Conservation (phyloP, 2,888 invertebrate species). For the Nomada fabriciana region DNA sequence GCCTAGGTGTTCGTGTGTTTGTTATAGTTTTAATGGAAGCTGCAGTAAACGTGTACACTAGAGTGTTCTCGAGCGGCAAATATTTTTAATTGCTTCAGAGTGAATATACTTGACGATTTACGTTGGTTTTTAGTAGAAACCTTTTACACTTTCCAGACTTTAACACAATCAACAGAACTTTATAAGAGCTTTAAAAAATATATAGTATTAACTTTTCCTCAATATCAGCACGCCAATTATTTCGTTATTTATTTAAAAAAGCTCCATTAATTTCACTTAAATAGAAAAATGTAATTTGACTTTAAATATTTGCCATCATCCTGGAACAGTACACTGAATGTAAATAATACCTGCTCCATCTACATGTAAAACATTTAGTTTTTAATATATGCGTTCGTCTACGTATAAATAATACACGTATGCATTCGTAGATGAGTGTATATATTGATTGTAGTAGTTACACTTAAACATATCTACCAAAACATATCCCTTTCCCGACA, state of each 20-base stretch:
- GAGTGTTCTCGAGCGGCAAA: neutral
- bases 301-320: neutral
- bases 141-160: no score
- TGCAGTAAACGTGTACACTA: neutral
- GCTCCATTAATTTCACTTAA: no score
- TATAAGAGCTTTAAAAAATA: no score
- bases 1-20: neutral
- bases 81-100: no score
- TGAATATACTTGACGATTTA: no score
- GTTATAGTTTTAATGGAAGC: neutral
- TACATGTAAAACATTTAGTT: neutral
- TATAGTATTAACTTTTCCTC: no score
- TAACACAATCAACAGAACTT: no score
- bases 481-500: slow-evolving; percentile 33
- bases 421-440: neutral
- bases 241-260: no score
- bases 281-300: no score
- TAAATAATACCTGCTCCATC: neutral
- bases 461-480: slow-evolving; percentile 13
- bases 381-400: neutral
- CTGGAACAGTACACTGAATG: no score
- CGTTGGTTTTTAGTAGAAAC: no score
- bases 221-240: no score
- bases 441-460: neutral
- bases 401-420: neutral